Conservation (phyloP, 2,888 invertebrate species). For the Euclidia mi region DNA sequence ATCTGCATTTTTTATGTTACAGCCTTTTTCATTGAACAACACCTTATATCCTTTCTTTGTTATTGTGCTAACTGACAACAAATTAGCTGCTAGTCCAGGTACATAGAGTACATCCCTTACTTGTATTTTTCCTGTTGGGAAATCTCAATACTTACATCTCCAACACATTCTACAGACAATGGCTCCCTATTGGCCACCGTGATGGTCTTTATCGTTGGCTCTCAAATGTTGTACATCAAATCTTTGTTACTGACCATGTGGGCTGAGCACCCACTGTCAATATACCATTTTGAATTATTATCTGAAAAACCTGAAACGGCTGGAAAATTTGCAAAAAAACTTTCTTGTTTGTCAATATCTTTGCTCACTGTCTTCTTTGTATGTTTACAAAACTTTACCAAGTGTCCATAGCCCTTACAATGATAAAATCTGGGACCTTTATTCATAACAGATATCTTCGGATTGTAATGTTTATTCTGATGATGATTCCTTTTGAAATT, state of each 20-base stretch:
- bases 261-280: too few species aligned
- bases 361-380: slow-evolving; percentile 20
- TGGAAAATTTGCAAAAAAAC: slow-evolving; percentile 38
- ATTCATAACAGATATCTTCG: background rate
- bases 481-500: slow-evolving; percentile 11
- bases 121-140: slow-evolving; percentile 30
- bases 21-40: slow-evolving; percentile 30
- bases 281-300: slow-evolving; percentile 21
- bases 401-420: slow-evolving; percentile 37
- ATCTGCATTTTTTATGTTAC: slow-evolving; percentile 18
- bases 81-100: slow-evolving; percentile 44
- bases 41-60: slow-evolving; percentile 32
- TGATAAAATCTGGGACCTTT: slow-evolving; percentile 43
- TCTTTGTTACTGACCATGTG: slow-evolving; percentile 18
- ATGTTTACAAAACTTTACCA: slow-evolving; percentile 15
- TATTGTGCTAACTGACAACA: slow-evolving; percentile 28
- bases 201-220: slow-evolving; percentile 32
- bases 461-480: slow-evolving; percentile 1
- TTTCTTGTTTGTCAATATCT: slow-evolving; percentile 4
- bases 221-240: slow-evolving; percentile 16
- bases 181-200: slow-evolving; percentile 47
- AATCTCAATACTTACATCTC: slow-evolving; percentile 3
- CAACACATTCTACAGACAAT: slow-evolving; percentile 7
- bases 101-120: slow-evolving; percentile 52
- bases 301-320: slow-evolving; percentile 37